A percentile compares a stretch with the other conserved stretches of the same genome.
Evolutionary conservation across 2,888 invertebrate genomes (phyloP).

Genomic region (Rhingia rostrata): DNA sequence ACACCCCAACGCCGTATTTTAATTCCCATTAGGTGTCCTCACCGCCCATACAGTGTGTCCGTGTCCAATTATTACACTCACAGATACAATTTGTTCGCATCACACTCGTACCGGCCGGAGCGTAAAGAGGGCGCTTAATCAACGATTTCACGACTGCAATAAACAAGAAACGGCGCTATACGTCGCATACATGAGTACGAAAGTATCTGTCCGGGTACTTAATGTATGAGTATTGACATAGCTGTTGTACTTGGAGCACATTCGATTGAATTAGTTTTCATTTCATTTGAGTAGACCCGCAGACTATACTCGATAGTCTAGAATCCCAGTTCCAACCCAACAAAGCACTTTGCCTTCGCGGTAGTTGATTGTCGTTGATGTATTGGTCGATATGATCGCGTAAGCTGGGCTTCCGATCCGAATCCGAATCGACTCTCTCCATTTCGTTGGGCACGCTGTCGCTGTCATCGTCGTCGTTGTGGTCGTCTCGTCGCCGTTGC

Average conservation of each 20-base stretch:
- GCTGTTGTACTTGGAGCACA: conserved; percentile 20
- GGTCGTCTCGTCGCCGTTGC: neutral
- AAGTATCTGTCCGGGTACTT: conserved; percentile 26
- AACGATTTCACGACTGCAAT: conserved; percentile 47
- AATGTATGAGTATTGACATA: conserved; percentile 57
- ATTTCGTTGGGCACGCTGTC: conserved; percentile 19
- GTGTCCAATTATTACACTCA: conserved; percentile 48
- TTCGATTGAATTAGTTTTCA: conserved; percentile 22
- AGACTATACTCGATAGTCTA: conserved; percentile 37
- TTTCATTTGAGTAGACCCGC: conserved; percentile 21
- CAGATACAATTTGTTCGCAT: conserved; percentile 59
- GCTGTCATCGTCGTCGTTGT: too few relatives aligned
- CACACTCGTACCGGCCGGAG: conserved; percentile 29
- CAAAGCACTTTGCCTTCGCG: conserved; percentile 47
- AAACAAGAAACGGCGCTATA: conserved; percentile 28
- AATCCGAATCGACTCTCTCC: conserved; percentile 43
- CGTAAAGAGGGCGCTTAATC: conserved; percentile 65
- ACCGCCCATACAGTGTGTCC: conserved; percentile 14
- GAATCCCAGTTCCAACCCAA: conserved; percentile 2
- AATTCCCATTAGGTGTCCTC: conserved; percentile 35
- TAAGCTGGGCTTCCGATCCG: conserved; percentile 44
- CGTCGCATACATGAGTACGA: conserved; percentile 12
- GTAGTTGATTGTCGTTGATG: conserved; percentile 45
- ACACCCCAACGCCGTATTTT: conserved; percentile 6
- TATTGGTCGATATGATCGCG: conserved; percentile 37